Evolutionary conservation across 2,797 vertebrate species (phyloP), one percentile per base, ranked within the genome.

Genomic region (Amblyraja radiata): DNA sequence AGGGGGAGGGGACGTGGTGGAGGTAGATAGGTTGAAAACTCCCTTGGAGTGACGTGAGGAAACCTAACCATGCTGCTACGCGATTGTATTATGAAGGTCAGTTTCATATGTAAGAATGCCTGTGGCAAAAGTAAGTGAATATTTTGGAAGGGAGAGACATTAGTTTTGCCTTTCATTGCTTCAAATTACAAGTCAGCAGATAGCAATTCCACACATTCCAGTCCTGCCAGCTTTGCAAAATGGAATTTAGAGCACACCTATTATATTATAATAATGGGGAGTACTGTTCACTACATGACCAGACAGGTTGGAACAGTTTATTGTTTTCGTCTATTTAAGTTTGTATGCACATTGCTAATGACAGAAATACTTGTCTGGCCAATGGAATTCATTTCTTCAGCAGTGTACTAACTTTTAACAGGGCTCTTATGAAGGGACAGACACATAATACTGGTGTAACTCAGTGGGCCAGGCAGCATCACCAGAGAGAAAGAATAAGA

Each of bases 211-310:
- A 54, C 39, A 92, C 71, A 92, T 92, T 92, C 90, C 90, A 92
- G 32, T n/a, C 39, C 10, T 16, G 73, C 39, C 68, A 58, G 90
- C 25, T 28, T 58, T 54, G 36, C 90, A 36, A 65, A 92, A 13
- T 92, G 46, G 71, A 92, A 92, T 54, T 92, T n/a, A 76, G 39
- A 76, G 68, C 73, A n/a, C 68, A 92, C 90, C 90, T 92, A 76
- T 74, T 28, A 54, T 74, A 76, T 76, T 92, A 11, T 58, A 92
- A 76, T 54, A 92, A 74, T 46, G 39, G 88, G 68, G 73, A 21
- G 36, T 6, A 74, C 63, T 88, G 63, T 88, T 88, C 63, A 68
- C n/a, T 68, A 32, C 23, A 76, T 39, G 25, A 71, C 71, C 21
- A 18, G 90, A 74, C 90, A 1, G 23, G 90, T 92, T 76, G 46